Percentiles rank a stretch among this genome's conserved stretches.
Evolutionary conservation across 2,888 invertebrate species (phyloP).

Genomic region (Flexamia atlantica): DNA sequence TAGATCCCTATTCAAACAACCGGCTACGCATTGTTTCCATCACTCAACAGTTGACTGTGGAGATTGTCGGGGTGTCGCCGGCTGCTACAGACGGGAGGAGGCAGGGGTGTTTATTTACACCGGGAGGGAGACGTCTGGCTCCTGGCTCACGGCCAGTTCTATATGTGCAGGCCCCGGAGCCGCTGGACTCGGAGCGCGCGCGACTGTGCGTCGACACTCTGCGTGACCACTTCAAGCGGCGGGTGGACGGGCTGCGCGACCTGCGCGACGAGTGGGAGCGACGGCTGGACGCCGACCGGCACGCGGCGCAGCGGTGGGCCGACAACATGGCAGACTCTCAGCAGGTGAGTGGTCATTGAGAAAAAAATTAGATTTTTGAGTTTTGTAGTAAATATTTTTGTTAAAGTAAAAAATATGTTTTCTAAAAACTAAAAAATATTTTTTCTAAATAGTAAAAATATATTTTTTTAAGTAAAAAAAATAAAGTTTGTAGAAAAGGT

Average conservation of each 20-base stretch:
- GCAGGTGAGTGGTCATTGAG: slow-evolving; percentile 79
- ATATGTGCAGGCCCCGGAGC: slow-evolving; percentile 79
- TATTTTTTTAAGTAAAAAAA: too few species aligned
- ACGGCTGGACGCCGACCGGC: slow-evolving; percentile 46
- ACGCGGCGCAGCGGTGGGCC: slow-evolving; percentile 76
- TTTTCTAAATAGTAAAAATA: too few species aligned
- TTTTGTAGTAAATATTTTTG: too few species aligned
- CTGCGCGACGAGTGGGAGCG: slow-evolving; percentile 82
- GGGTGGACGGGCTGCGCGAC: slow-evolving; percentile 81
- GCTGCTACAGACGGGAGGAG: background rate
- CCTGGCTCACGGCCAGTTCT: slow-evolving; percentile 57
- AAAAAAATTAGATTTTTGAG: too few species aligned
- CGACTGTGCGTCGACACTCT: slow-evolving; percentile 83
- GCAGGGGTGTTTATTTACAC: slow-evolving; percentile 39
- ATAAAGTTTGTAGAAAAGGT: too few species aligned
- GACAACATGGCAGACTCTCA: slow-evolving; percentile 80
- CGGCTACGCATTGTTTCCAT: too few species aligned
- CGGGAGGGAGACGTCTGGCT: background rate
- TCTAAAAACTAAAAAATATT: too few species aligned
- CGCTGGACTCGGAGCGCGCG: slow-evolving; percentile 83
- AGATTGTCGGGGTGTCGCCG: too few species aligned
- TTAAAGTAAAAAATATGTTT: too few species aligned
- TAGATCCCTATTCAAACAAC: too few species aligned
- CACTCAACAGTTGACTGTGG: too few species aligned
- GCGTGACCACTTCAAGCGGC: slow-evolving; percentile 82